These are phyloP conservation scores for Asobara japonica DNA, from an alignment of 1,140 invertebrate species.

Conservation along the genomic window DNA sequence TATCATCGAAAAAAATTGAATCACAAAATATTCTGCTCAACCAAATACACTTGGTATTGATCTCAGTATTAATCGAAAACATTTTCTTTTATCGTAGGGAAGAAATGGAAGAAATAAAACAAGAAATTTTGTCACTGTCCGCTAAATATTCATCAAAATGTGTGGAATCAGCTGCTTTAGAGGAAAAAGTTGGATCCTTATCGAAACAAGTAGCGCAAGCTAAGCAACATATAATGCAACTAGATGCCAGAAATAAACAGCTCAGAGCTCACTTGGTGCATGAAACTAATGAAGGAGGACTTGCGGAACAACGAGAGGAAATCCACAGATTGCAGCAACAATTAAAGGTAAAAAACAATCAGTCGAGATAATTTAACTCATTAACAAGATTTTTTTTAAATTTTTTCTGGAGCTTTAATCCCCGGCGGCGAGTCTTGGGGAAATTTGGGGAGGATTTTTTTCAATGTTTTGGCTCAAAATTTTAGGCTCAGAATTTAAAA, in stretches of 20 bases:
- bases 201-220: conserved; percentile 83
- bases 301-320: conserved; percentile 62
- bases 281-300: conserved; percentile 64
- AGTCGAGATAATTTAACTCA: neutral
- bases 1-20: too few relatives aligned
- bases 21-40: too few relatives aligned
- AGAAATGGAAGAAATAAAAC: conserved; percentile 85
- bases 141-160: conserved; percentile 93
- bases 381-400: conserved; percentile 10
- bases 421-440: too few relatives aligned
- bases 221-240: conserved; percentile 80
- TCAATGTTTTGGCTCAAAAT: too few relatives aligned
- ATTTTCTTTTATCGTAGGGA: conserved; percentile 65
- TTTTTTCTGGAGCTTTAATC: too few relatives aligned
- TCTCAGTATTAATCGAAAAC: too few relatives aligned
- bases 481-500: too few relatives aligned
- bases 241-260: conserved; percentile 82
- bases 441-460: too few relatives aligned
- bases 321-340: conserved; percentile 63
- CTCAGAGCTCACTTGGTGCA: conserved; percentile 77
- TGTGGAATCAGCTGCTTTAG: conserved; percentile 85
- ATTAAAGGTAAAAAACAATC: conserved; percentile 53
- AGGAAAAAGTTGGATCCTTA: conserved; percentile 81
- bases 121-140: conserved; percentile 86
- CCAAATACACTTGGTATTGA: too few relatives aligned